Base-by-base conservation (phyloP, 2,888 invertebrate species). In the Hypena proboscidalis region DNA sequence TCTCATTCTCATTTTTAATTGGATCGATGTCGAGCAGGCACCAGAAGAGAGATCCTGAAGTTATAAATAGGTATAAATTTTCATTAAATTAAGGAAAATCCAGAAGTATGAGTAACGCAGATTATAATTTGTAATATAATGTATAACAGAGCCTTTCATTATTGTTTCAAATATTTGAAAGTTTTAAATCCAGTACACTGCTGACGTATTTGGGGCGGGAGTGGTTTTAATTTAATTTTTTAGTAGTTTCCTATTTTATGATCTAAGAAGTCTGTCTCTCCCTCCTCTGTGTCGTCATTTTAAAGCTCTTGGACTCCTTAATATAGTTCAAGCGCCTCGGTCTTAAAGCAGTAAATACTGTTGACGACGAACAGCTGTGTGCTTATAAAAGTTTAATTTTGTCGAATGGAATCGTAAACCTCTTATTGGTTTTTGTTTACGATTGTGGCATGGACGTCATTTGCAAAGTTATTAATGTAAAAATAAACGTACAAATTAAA, bases 1-100 rank as follows among this genome's bases (percentile, higher is more conserved):
- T 98, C 98, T 55, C 98, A 94, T 98, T 98, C 85, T 98, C 98
- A 93, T 98, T 98, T 92, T 98, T 98, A 90, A 98, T 98, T 77
- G 98, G 98, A 54, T 98, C 98, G 84, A 98, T 97, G 91, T 98
- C 98, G 89, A 98, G 93, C 68, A 98, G 93, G 90, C 98, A 98
- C 96, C 98, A 97, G 89, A 98, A 98, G 37, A 97, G 95, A 66
- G 95, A 94, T 59, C 97, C 98, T 98, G 93, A 73, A 78, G 68
- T 63, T 61, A 55, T 47, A 68, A n/a, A 71, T 67, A 17, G 61
- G 60, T 69, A 59, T 74, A 57, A 72, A 61, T 62, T 58, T 38
- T 39, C 33, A 53, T 61, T 62, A 47, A 58, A 56, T 65, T 67
- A 67, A 51, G 31, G 25, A 45, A 39, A 52, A 57, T 45, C 26